Evolutionary conservation across 2,113 vertebrate genomes (phyloP).

Genomic region (Amphiprion percula): DNA sequence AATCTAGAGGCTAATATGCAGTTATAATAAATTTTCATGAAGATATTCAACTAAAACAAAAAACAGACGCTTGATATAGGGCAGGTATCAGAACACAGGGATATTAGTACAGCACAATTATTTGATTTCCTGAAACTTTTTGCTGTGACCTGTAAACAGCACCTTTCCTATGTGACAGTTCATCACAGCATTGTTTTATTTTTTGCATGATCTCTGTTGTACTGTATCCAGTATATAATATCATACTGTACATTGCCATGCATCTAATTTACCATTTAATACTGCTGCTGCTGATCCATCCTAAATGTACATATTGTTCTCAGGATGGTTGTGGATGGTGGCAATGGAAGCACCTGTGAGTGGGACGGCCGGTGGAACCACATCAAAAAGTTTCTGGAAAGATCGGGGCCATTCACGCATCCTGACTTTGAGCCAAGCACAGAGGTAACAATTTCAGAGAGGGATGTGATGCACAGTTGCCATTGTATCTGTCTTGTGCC

Average conservation of each 20-base stretch:
- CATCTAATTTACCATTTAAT: not conserved
- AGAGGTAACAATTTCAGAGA: slow-evolving; percentile 87
- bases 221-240: not conserved
- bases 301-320: slow-evolving; percentile 80
- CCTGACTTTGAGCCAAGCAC: slow-evolving; percentile 95
- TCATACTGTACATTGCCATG: not conserved
- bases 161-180: not conserved
- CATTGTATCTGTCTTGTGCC: not conserved
- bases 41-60: not conserved
- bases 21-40: not conserved
- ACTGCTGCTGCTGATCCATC: not conserved
- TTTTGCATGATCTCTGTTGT: slow-evolving; percentile 9
- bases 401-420: slow-evolving; percentile 95
- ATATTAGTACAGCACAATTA: not conserved
- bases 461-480: slow-evolving; percentile 16
- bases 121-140: not conserved
- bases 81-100: not conserved
- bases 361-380: slow-evolving; percentile 97
- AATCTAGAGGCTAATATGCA: not conserved
- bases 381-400: slow-evolving; percentile 95
- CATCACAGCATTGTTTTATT: not conserved
- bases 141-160: slow-evolving; percentile 4
- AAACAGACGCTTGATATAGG: not conserved
- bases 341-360: slow-evolving; percentile 89
- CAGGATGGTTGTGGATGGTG: slow-evolving; percentile 97